These are phyloP conservation scores for Lepus europaeus DNA, from an alignment of 2,113 vertebrate species.

Conservation along the genomic window DNA sequence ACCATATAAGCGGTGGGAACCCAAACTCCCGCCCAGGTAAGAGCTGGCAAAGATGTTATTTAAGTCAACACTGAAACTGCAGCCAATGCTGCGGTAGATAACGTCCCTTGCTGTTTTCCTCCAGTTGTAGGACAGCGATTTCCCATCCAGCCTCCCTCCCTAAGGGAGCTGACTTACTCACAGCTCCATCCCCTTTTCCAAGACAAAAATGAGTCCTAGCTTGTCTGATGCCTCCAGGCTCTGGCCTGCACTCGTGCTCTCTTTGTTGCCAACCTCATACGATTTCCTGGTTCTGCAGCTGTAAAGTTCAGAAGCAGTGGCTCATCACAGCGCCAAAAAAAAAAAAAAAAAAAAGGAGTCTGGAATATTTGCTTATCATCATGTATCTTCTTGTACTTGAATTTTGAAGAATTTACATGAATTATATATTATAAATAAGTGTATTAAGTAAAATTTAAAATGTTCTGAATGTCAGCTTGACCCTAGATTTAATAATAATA, in stretches of 20 bases:
- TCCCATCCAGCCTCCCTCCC: background rate
- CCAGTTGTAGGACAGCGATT: background rate
- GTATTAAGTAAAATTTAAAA: background rate
- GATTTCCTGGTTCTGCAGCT: background rate
- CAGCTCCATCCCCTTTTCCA: background rate
- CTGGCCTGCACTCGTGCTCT: background rate
- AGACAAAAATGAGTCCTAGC: background rate
- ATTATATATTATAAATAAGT: background rate
- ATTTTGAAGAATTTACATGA: conserved; percentile 27
- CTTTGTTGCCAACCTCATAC: background rate
- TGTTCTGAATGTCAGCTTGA: background rate
- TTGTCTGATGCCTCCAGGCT: background rate
- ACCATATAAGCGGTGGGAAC: conserved; percentile 22
- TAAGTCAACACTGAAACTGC: background rate
- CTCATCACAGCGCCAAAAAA: background rate
- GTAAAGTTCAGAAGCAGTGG: background rate
- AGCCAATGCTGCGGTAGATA: background rate
- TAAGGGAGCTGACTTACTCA: background rate
- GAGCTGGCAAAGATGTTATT: background rate
- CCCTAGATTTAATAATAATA: background rate
- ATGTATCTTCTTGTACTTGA: background rate
- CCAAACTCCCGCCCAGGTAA: background rate
- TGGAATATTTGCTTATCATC: background rate
- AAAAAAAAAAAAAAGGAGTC: background rate
- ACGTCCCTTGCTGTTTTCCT: background rate